Conservation (phyloP, 2,888 invertebrate species). For the Cerceris rybyensis region DNA sequence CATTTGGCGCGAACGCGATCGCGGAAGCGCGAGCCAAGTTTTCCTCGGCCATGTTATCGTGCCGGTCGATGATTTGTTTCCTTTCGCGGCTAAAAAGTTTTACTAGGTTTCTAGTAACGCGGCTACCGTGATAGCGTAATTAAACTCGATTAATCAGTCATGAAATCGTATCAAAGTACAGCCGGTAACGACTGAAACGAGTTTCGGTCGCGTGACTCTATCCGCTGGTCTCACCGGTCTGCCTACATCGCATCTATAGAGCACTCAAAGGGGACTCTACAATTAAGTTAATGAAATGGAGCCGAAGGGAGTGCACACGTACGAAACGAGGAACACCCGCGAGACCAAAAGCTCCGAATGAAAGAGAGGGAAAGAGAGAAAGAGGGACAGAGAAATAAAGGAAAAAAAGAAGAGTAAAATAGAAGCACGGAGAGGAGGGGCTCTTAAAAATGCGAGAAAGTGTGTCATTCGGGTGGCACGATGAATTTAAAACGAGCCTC, state of each 20-base stretch:
- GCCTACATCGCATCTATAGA: slow-evolving; percentile 13
- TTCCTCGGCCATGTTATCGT: neutral
- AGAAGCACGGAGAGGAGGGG: neutral
- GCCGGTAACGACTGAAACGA: slow-evolving; percentile 31
- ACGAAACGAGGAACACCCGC: slow-evolving; percentile 30
- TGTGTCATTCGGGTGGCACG: slow-evolving; percentile 26
- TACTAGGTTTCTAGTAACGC: slow-evolving; percentile 17
- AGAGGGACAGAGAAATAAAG: neutral
- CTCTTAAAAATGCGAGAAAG: slow-evolving; percentile 6
- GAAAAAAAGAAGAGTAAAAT: neutral
- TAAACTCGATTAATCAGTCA: slow-evolving; percentile 53
- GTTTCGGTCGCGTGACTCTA: slow-evolving; percentile 54
- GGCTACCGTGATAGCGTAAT: slow-evolving; percentile 40
- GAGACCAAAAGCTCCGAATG: slow-evolving; percentile 18
- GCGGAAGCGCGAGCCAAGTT: no score
- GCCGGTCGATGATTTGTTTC: slow-evolving; percentile 1
- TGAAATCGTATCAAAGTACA: slow-evolving; percentile 48
- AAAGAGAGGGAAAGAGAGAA: neutral
- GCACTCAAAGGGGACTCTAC: slow-evolving; percentile 44
- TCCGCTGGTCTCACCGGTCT: neutral
- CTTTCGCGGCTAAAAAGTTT: slow-evolving; percentile 12
- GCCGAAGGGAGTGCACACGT: slow-evolving; percentile 15
- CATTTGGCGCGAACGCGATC: neutral
- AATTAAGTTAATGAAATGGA: slow-evolving; percentile 67
- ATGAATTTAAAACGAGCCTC: slow-evolving; percentile 23